These are phyloP conservation scores for Tenthredo mesomela DNA, from an alignment of 2,888 invertebrate genomes.

Conservation along the genomic window DNA sequence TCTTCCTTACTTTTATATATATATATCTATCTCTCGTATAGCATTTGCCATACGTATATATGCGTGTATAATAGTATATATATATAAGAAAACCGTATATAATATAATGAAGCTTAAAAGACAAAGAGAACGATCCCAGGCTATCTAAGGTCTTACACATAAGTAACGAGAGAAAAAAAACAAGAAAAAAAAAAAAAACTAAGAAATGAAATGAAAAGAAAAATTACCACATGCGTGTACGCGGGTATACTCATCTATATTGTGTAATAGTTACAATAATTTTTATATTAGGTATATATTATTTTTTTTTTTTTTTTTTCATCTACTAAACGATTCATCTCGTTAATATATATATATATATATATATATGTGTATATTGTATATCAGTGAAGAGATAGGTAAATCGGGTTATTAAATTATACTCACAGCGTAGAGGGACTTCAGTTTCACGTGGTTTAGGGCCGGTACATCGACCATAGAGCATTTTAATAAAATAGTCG, in stretches of 20 bases:
- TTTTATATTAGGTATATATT: neutral
- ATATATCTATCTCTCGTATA: neutral
- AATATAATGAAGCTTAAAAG: neutral
- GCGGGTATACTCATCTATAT: neutral
- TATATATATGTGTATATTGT: too few species aligned
- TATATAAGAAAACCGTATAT: neutral
- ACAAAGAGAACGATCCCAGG: conserved; percentile 10
- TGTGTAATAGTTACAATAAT: neutral
- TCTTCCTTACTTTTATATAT: neutral
- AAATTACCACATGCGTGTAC: neutral
- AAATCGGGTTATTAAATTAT: conserved; percentile 29
- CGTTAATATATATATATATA: neutral
- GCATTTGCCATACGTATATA: neutral
- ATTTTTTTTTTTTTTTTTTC: too few species aligned
- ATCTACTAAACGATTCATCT: too few species aligned
- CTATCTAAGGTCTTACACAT: neutral
- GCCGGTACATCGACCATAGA: conserved; percentile 77
- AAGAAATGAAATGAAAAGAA: neutral
- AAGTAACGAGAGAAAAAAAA: too few species aligned
- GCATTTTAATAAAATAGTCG: conserved; percentile 75
- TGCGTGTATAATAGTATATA: too few species aligned
- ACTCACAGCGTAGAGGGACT: conserved; percentile 69
- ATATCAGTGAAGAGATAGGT: neutral
- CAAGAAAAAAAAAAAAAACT: neutral
- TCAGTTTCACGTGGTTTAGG: conserved; percentile 75